Percentiles rank a stretch among this genome's conserved stretches.
Evolutionary conservation across 2,797 vertebrate genomes (phyloP).

Genomic region (Scolopax rusticola): DNA sequence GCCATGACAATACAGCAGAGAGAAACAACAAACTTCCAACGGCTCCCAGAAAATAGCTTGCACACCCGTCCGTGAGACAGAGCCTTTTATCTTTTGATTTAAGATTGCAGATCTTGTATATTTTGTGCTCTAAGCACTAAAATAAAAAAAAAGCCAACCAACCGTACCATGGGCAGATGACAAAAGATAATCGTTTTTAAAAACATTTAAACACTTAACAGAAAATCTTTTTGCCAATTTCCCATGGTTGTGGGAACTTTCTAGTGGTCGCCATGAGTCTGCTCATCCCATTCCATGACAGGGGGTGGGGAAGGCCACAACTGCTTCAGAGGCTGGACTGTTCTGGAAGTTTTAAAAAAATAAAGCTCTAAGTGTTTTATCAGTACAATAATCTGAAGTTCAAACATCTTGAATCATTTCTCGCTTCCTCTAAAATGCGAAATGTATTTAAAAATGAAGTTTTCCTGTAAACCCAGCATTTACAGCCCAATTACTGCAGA

Average conservation of each 20-base stretch:
- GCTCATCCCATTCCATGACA: background rate
- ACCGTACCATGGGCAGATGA: background rate
- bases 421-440: slow-evolving; percentile 49
- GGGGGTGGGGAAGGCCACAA: background rate
- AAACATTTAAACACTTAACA: background rate
- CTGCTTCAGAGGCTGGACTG: slow-evolving; percentile 37
- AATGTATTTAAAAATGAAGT: slow-evolving; percentile 36
- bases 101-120: background rate
- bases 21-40: background rate
- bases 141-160: background rate
- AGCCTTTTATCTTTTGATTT: background rate
- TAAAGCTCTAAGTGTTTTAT: slow-evolving; percentile 48
- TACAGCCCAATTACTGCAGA: slow-evolving; percentile 28
- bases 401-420: slow-evolving; percentile 42
- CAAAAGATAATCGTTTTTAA: slow-evolving; percentile 8
- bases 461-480: slow-evolving; percentile 27
- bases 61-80: background rate
- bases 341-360: slow-evolving; percentile 34
- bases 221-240: background rate
- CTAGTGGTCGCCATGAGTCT: background rate
- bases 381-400: slow-evolving; percentile 42
- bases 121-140: slow-evolving; percentile 13
- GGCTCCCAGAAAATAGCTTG: background rate
- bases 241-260: background rate
- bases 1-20: background rate